Conservation (phyloP, 1,140 invertebrate species). For the Mycetomoellerius zeteki region DNA sequence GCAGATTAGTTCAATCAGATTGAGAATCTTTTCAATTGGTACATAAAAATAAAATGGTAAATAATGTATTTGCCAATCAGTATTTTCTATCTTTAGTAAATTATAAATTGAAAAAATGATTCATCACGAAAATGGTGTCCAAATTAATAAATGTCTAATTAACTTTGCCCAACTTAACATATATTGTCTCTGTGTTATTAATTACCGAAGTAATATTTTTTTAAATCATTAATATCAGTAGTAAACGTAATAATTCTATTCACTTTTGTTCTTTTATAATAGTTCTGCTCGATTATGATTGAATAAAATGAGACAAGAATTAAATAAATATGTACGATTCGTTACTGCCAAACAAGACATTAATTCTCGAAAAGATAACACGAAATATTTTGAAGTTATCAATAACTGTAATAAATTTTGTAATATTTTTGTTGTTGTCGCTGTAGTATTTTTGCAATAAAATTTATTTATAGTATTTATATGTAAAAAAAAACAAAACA, state of each 20-base stretch:
- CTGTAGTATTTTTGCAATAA: background rate
- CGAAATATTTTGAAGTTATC: background rate
- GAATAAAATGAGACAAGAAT: background rate
- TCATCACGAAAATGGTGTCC: background rate
- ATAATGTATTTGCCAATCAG: background rate
- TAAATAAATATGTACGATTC: constrained; percentile 42
- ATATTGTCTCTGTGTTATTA: background rate
- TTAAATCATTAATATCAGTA: background rate
- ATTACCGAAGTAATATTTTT: background rate
- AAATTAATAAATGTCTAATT: constrained; percentile 5
- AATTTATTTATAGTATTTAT: background rate
- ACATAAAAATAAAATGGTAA: constrained; percentile 6
- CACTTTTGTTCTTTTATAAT: background rate
- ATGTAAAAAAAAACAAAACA: background rate
- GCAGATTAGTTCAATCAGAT: background rate
- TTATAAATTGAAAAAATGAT: background rate
- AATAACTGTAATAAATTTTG: constrained; percentile 6
- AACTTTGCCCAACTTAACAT: background rate
- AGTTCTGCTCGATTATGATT: background rate
- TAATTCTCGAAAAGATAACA: constrained; percentile 57
- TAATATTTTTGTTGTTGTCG: background rate
- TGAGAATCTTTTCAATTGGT: constrained; percentile 7
- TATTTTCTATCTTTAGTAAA: background rate
- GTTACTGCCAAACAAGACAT: constrained; percentile 69
- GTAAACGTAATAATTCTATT: background rate